Conservation (phyloP, 2,797 vertebrate genomes). For the Anolis apletophallus region DNA sequence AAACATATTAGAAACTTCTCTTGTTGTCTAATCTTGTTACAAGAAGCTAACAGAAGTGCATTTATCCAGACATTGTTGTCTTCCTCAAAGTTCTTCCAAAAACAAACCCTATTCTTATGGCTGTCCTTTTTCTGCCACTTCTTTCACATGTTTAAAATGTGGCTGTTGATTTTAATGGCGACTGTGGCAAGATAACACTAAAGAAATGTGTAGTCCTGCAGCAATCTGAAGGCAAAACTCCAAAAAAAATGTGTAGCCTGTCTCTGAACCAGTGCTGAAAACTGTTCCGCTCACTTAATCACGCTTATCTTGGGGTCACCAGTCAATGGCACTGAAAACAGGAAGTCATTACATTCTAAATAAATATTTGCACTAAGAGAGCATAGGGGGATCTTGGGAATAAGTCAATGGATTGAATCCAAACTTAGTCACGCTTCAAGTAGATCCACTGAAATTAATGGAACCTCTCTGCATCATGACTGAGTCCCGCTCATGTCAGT, state of each 20-base stretch:
- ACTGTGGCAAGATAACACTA: conserved; percentile 34
- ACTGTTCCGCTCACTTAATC: conserved; percentile 43
- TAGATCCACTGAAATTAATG: neutral
- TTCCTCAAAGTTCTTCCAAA: neutral
- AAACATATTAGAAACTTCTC: neutral
- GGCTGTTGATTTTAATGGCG: conserved; percentile 25
- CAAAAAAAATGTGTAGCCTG: conserved; percentile 36
- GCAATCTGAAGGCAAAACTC: conserved; percentile 33
- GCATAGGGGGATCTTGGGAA: conserved; percentile 45
- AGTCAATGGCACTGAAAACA: conserved; percentile 45
- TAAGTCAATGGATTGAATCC: conserved; percentile 34
- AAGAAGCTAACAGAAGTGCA: neutral
- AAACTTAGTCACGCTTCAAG: neutral
- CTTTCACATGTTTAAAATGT: neutral
- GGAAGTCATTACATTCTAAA: conserved; percentile 51
- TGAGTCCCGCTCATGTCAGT: neutral
- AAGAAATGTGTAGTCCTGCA: conserved; percentile 26
- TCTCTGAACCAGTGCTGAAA: conserved; percentile 21
- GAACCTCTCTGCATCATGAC: neutral
- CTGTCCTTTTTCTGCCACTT: neutral
- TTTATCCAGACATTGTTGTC: neutral
- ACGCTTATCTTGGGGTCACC: conserved; percentile 49
- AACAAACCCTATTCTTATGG: neutral
- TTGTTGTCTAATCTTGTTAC: neutral
- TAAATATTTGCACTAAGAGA: conserved; percentile 58